These are phyloP conservation scores for Idaea aversata DNA, from an alignment of 2,888 invertebrate genomes.

Conservation along the genomic window DNA sequence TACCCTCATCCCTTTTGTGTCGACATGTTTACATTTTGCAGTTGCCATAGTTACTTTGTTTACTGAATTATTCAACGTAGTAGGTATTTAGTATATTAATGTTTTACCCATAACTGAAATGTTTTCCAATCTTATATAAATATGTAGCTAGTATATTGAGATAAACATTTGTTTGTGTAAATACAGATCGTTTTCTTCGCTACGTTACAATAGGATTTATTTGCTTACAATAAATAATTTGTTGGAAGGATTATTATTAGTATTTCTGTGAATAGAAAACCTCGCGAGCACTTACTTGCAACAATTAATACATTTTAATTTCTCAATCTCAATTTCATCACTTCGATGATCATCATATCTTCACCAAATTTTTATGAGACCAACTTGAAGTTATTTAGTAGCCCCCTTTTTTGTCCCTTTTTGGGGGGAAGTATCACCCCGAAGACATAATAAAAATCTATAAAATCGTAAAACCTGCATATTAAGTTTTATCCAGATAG, in stretches of 20 bases:
- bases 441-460: too few relatives aligned
- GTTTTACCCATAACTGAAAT: not conserved
- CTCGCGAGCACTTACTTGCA: too few relatives aligned
- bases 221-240: not conserved
- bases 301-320: too few relatives aligned
- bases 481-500: too few relatives aligned
- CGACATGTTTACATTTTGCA: conserved; percentile 39
- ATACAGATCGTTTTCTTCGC: not conserved
- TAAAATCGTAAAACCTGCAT: too few relatives aligned
- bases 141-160: not conserved
- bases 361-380: too few relatives aligned
- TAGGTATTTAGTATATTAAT: conserved; percentile 9
- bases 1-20: conserved; percentile 32
- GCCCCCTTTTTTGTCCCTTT: too few relatives aligned
- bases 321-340: too few relatives aligned
- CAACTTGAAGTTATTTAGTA: too few relatives aligned
- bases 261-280: too few relatives aligned
- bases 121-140: not conserved
- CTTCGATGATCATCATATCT: too few relatives aligned
- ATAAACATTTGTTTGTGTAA: not conserved
- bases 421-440: too few relatives aligned
- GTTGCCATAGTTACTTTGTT: conserved; percentile 45
- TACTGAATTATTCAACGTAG: conserved; percentile 35
- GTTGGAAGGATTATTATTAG: not conserved
- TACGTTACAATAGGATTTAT: not conserved